A percentile compares a stretch with the other conserved stretches of the same genome.
phyloP scores from a whole-genome alignment of 1,140 invertebrate genomes.

The Camponotus vicinus region DNA sequence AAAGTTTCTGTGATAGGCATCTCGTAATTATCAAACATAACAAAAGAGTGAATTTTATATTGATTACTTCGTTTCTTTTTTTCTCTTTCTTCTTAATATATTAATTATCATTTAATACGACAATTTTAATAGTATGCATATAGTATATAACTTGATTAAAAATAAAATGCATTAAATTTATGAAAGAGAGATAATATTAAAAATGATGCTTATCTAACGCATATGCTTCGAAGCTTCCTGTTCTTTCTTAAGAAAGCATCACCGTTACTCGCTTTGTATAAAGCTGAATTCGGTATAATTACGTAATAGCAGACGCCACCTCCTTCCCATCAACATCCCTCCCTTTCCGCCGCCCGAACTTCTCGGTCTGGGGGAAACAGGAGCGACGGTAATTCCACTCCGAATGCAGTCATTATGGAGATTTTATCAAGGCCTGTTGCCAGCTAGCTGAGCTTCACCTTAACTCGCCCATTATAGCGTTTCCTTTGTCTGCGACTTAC shows the following conservation, averaged over 20 bases:
- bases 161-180: slow-evolving; percentile 9
- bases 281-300: slow-evolving; percentile 79
- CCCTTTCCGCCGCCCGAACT: slow-evolving; percentile 60
- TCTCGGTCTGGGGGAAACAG: slow-evolving; percentile 73
- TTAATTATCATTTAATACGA: background rate
- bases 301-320: slow-evolving; percentile 75
- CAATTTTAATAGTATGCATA: background rate
- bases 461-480: slow-evolving; percentile 72
- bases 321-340: slow-evolving; percentile 54
- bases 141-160: background rate
- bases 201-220: background rate
- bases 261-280: slow-evolving; percentile 75
- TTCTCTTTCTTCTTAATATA: background rate
- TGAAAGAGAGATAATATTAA: background rate
- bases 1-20: slow-evolving; percentile 38
- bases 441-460: slow-evolving; percentile 76
- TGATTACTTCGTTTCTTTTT: background rate
- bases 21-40: slow-evolving; percentile 15
- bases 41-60: background rate
- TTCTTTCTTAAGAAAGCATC: slow-evolving; percentile 54
- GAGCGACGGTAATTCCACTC: slow-evolving; percentile 79
- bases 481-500: slow-evolving; percentile 73
- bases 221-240: background rate
- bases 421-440: slow-evolving; percentile 82
- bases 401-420: slow-evolving; percentile 82